These are phyloP conservation scores for Setipinna tenuifilis DNA, from an alignment of 2,797 vertebrate genomes.

Conservation along the genomic window DNA sequence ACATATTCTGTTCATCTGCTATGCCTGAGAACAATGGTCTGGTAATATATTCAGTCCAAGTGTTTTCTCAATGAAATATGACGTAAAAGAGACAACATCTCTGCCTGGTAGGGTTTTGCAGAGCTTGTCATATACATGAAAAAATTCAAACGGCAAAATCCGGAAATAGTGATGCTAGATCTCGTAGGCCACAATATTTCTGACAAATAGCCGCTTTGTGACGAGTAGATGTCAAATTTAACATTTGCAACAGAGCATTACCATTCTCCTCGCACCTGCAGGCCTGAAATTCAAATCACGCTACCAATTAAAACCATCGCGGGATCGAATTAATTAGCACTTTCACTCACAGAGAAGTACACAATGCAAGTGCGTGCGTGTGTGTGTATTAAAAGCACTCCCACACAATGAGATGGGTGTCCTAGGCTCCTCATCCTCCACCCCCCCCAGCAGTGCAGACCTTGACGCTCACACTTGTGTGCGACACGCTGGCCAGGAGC, in stretches of 20 bases:
- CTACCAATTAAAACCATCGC: not conserved
- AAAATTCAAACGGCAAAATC: too few relatives aligned
- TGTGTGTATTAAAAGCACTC: conserved; percentile 2
- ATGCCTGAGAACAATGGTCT: too few relatives aligned
- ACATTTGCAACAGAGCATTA: not conserved
- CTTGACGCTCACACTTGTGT: not conserved
- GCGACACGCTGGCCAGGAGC: not conserved
- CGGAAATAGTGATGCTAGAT: too few relatives aligned
- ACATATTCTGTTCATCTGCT: too few relatives aligned
- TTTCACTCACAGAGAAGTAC: not conserved
- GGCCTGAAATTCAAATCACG: not conserved
- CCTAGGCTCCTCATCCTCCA: not conserved
- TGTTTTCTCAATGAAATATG: too few relatives aligned
- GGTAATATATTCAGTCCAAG: too few relatives aligned
- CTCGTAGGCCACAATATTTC: not conserved
- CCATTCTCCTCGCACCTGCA: not conserved
- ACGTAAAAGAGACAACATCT: too few relatives aligned
- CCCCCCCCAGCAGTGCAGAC: not conserved
- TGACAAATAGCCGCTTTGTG: not conserved
- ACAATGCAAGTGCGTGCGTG: not conserved
- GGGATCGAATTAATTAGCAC: not conserved
- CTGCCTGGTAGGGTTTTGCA: too few relatives aligned
- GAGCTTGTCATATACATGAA: too few relatives aligned
- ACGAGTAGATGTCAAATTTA: not conserved
- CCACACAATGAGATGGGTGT: not conserved